Percentiles rank a stretch among this genome's conserved stretches.
These are phyloP conservation scores for Apodemus sylvaticus DNA, from an alignment of 2,113 vertebrate genomes.

Conservation along the genomic window DNA sequence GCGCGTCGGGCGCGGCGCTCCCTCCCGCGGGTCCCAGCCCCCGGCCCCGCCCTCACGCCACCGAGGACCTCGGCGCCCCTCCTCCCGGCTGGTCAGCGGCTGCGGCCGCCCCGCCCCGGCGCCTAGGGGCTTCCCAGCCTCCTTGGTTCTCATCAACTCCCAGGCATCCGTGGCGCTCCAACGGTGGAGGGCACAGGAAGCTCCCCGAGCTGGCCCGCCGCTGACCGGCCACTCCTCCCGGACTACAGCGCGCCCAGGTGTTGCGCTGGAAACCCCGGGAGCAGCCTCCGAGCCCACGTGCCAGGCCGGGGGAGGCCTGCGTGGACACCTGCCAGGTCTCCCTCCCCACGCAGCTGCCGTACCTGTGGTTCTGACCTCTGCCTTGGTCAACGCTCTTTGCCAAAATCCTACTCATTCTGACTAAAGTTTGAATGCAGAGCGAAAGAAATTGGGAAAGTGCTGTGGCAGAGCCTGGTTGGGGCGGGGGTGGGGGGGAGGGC, in stretches of 20 bases:
- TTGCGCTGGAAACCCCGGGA: neutral
- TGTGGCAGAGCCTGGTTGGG: neutral
- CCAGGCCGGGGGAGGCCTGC: neutral
- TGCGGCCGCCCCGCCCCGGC: neutral
- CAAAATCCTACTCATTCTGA: neutral
- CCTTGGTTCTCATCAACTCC: neutral
- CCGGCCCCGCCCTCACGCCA: conserved; percentile 41
- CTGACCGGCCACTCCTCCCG: neutral
- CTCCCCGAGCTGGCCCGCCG: neutral
- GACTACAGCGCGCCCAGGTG: neutral
- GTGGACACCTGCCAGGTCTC: conserved; percentile 34
- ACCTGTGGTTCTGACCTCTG: conserved; percentile 16
- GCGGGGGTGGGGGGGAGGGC: too few relatives aligned
- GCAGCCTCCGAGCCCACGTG: neutral
- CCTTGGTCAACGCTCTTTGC: neutral
- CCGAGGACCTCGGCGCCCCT: neutral
- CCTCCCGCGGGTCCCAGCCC: neutral
- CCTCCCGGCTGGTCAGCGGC: neutral
- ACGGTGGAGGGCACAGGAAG: conserved; percentile 66
- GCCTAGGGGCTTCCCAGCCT: neutral
- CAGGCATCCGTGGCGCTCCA: conserved; percentile 21
- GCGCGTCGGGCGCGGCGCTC: neutral
- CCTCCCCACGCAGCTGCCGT: neutral
- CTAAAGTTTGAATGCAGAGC: neutral
- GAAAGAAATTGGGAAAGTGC: neutral